Evolutionary conservation across 2,797 vertebrate genomes (phyloP).

Genomic region (Sebastes goodei): DNA sequence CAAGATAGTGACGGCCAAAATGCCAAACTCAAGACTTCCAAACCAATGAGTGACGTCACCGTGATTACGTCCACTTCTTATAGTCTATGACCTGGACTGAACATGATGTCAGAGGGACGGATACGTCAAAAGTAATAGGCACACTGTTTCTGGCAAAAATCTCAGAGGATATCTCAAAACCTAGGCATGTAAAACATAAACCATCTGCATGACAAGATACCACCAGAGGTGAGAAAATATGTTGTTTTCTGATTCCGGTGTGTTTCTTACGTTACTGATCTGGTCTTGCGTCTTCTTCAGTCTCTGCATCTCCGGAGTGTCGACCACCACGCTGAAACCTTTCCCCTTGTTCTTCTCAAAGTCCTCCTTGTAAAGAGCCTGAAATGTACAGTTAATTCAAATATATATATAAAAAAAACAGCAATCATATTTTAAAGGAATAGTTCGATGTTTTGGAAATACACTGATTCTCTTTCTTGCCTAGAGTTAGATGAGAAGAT

Average conservation of each 20-base stretch:
- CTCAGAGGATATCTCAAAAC: not conserved
- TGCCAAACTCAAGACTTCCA: too few relatives aligned
- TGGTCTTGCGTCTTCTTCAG: constrained; percentile 96
- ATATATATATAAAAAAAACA: not conserved
- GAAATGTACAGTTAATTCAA: not conserved
- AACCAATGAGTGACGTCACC: too few relatives aligned
- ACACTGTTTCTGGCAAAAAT: not conserved
- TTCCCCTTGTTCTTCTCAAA: constrained; percentile 97
- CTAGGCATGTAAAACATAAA: not conserved
- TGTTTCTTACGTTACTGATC: constrained; percentile 90
- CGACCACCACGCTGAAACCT: constrained; percentile 92
- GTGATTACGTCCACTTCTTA: too few relatives aligned
- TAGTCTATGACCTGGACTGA: too few relatives aligned
- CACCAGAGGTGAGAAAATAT: not conserved
- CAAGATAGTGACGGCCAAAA: too few relatives aligned
- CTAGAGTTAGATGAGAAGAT: not conserved
- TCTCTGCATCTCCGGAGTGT: constrained; percentile 94
- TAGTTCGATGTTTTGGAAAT: too few relatives aligned
- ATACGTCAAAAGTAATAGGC: fast-evolving
- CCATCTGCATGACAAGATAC: not conserved
- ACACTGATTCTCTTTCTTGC: too few relatives aligned
- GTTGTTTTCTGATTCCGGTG: not conserved
- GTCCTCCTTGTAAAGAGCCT: constrained; percentile 97
- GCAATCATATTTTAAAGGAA: not conserved
- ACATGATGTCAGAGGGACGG: too few relatives aligned